phyloP scores from a whole-genome alignment of 1,140 invertebrate species.

The Psilanteris sp. region DNA sequence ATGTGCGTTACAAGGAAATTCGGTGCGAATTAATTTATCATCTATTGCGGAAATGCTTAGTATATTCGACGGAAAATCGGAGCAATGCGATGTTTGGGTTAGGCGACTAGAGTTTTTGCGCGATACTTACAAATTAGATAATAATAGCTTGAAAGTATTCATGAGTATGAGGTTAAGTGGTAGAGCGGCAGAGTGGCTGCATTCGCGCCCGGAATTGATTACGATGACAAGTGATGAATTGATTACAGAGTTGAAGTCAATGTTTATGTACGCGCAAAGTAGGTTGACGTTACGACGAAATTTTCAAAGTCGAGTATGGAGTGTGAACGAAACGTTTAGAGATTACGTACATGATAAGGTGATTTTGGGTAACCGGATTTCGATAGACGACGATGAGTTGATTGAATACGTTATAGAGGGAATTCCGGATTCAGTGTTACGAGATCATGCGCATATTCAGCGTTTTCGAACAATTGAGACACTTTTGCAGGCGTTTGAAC shows the following conservation, averaged over 20 bases:
- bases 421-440: too few species aligned
- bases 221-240: background rate
- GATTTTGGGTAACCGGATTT: too few species aligned
- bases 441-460: too few species aligned
- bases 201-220: constrained; percentile 4
- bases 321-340: too few species aligned
- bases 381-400: too few species aligned
- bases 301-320: too few species aligned
- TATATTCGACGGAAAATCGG: background rate
- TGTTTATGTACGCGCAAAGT: background rate
- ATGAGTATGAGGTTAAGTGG: constrained; percentile 2
- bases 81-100: background rate
- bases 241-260: background rate
- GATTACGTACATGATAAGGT: too few species aligned
- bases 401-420: too few species aligned
- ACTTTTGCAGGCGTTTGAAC: constrained; percentile 4
- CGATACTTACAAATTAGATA: background rate
- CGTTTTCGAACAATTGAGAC: background rate
- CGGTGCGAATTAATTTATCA: background rate
- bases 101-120: background rate
- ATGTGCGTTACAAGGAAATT: too few species aligned
- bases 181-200: constrained; percentile 10
- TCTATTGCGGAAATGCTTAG: background rate
- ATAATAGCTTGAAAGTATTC: background rate
- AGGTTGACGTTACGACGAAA: background rate